Conservation (phyloP, 2,113 vertebrate genomes). For the Lichenostomus cassidix region DNA sequence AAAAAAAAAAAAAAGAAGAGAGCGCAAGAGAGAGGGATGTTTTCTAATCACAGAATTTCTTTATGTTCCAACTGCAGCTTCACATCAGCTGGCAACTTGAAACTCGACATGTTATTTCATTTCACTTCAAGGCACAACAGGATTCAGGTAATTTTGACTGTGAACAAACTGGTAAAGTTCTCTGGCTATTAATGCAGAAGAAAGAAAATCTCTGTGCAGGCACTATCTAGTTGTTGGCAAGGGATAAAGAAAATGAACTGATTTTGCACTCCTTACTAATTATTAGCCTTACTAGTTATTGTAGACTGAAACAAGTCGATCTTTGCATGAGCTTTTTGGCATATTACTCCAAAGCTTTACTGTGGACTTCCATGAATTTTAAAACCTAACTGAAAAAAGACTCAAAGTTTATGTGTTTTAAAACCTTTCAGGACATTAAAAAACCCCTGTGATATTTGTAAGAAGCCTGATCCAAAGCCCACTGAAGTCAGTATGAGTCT, state of each 20-base stretch:
- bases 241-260: background rate
- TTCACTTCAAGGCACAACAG: slow-evolving; percentile 17
- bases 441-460: background rate
- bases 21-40: background rate
- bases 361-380: background rate
- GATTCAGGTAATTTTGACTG: background rate
- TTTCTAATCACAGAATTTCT: background rate
- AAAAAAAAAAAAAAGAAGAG: background rate
- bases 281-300: background rate
- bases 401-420: background rate
- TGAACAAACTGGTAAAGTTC: background rate
- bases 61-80: background rate
- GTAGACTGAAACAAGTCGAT: background rate
- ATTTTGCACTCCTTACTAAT: background rate
- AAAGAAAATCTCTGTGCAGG: background rate
- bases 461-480: background rate
- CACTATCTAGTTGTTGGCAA: background rate
- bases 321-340: background rate
- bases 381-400: background rate
- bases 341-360: background rate
- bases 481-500: background rate
- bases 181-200: background rate
- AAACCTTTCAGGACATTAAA: background rate
- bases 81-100: background rate
- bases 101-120: slow-evolving; percentile 26